Evolutionary conservation across 1,140 invertebrate genomes (phyloP).

Genomic region (Coenobita brevimanus): DNA sequence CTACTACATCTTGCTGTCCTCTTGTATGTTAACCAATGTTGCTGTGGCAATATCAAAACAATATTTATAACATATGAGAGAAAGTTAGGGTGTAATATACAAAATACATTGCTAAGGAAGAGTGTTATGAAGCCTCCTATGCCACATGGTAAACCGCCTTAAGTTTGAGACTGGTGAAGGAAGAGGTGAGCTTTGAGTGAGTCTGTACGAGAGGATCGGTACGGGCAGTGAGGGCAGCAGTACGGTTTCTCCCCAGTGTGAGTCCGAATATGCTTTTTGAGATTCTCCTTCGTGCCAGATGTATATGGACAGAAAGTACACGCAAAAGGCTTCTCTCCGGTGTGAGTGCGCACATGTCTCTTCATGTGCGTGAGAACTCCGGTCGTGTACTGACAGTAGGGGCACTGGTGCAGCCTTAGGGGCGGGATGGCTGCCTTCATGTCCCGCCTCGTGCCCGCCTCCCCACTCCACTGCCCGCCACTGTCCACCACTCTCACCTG

Average conservation of each 20-base stretch:
- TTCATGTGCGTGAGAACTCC: conserved; percentile 36
- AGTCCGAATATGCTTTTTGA: conserved; percentile 50
- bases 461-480: conserved; percentile 37
- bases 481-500: conserved; percentile 55
- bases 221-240: conserved; percentile 43
- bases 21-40: no score
- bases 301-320: conserved; percentile 45
- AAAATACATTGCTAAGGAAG: no score
- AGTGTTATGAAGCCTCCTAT: no score
- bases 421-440: conserved; percentile 36
- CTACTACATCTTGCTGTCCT: no score
- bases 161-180: conserved; percentile 19
- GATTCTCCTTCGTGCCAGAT: conserved; percentile 39
- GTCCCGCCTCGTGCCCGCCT: conserved; percentile 8
- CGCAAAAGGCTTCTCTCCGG: conserved; percentile 56
- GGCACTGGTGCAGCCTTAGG: conserved; percentile 46
- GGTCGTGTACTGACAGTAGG: conserved; percentile 47
- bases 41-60: no score
- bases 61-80: no score
- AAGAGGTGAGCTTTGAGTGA: conserved; percentile 35
- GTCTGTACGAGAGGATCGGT: conserved; percentile 43
- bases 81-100: no score
- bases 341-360: conserved; percentile 51
- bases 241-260: conserved; percentile 62
- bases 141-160: no score